phyloP scores from a whole-genome alignment of 1,140 invertebrate species.

The Papilio polyxenes region DNA sequence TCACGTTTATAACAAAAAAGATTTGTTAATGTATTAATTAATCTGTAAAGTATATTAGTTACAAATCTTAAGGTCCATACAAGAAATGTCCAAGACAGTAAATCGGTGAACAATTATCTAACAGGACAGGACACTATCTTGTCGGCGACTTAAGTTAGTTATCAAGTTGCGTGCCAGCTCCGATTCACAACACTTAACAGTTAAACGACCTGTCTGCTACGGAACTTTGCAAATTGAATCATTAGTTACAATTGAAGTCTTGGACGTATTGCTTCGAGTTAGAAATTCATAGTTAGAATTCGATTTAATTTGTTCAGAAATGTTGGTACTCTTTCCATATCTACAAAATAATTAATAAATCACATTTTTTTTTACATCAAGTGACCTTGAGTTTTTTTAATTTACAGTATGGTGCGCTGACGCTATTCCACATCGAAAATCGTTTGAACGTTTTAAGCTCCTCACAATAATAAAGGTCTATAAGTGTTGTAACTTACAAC shows the following conservation, averaged over 20 bases:
- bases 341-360: too few relatives aligned
- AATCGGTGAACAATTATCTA: slow-evolving; percentile 39
- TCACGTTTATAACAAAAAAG: too few relatives aligned
- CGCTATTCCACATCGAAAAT: too few relatives aligned
- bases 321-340: too few relatives aligned
- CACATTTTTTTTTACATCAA: background rate
- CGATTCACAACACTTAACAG: slow-evolving; percentile 36
- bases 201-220: slow-evolving; percentile 45
- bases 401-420: too few relatives aligned
- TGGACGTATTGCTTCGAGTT: background rate
- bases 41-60: background rate
- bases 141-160: slow-evolving; percentile 38
- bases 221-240: slow-evolving; percentile 40
- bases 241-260: slow-evolving; percentile 38
- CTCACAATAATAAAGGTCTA: too few relatives aligned
- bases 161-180: slow-evolving; percentile 40
- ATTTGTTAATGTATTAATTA: too few relatives aligned
- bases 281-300: background rate
- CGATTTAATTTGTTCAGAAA: background rate
- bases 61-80: background rate
- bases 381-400: background rate
- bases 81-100: slow-evolving; percentile 31
- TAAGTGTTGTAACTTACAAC: background rate
- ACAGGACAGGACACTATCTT: slow-evolving; percentile 42
- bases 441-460: too few relatives aligned